Conservation (phyloP, 2,888 invertebrate species). For the Heliconius hortense region DNA sequence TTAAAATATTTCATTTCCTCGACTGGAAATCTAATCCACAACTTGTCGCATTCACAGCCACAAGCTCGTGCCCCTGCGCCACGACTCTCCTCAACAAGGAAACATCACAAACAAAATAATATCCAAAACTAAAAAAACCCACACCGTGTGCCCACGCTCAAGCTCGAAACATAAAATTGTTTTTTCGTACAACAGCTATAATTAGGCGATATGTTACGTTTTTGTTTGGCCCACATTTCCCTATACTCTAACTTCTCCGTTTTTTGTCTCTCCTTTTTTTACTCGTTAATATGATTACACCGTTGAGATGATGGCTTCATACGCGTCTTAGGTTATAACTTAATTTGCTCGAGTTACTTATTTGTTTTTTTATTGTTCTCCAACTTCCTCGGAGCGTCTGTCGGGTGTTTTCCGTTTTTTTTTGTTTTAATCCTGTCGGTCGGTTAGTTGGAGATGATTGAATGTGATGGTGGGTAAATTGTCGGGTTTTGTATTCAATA, state of each 20-base stretch:
- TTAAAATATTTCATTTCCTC: no score
- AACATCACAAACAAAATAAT: neutral
- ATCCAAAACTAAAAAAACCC: conserved; percentile 43
- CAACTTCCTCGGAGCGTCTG: conserved; percentile 79
- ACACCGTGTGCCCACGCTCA: conserved; percentile 63
- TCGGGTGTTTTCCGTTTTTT: conserved; percentile 65
- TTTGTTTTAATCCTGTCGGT: conserved; percentile 67
- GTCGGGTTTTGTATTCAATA: conserved; percentile 53
- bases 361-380: conserved; percentile 78
- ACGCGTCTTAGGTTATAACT: conserved; percentile 82
- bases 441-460: conserved; percentile 79
- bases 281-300: conserved; percentile 83
- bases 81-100: no score
- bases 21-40: no score
- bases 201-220: conserved; percentile 81
- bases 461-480: conserved; percentile 77
- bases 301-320: conserved; percentile 82
- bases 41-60: no score
- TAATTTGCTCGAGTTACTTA: conserved; percentile 79
- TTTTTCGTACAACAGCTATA: conserved; percentile 80
- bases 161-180: conserved; percentile 76
- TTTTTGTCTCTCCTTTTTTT: conserved; percentile 80
- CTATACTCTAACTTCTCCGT: conserved; percentile 81
- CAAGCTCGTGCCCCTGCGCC: no score
- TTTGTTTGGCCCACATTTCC: conserved; percentile 82